A percentile compares a stretch with the other conserved stretches of the same genome.
Conservation (phyloP, 2,113 vertebrate genomes). For the Carettochelys insculpta region DNA sequence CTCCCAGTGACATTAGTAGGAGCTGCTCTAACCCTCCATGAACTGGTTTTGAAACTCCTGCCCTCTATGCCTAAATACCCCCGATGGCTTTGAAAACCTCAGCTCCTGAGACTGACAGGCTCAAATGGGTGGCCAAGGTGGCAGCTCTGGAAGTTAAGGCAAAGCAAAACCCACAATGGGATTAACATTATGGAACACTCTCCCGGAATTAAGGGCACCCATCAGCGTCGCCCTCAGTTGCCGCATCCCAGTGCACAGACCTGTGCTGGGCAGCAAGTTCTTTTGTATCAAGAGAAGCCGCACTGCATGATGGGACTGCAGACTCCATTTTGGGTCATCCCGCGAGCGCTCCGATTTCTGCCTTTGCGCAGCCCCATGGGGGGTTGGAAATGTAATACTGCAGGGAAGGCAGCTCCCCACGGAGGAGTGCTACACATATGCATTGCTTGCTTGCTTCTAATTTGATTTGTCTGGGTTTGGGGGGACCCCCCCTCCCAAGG, state of each 20-base stretch:
- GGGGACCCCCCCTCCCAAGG: background rate
- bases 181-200: background rate
- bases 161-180: background rate
- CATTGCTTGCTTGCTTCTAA: background rate
- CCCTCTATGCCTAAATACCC: fast-evolving
- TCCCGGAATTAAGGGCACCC: background rate
- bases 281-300: background rate
- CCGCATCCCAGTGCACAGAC: background rate
- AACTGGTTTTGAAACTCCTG: background rate
- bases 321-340: background rate
- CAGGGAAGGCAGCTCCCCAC: background rate
- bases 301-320: background rate
- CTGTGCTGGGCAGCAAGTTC: background rate
- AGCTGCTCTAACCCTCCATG: background rate
- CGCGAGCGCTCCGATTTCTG: background rate
- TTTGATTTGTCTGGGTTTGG: background rate
- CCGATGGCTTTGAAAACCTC: background rate
- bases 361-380: background rate
- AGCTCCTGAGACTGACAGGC: background rate
- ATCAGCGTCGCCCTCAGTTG: background rate
- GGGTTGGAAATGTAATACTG: too few species aligned
- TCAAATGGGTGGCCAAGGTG: background rate
- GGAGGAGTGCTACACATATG: background rate
- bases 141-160: background rate
- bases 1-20: background rate